phyloP scores from a whole-genome alignment of 2,888 invertebrate genomes.

The Pantelozetes paolii region DNA sequence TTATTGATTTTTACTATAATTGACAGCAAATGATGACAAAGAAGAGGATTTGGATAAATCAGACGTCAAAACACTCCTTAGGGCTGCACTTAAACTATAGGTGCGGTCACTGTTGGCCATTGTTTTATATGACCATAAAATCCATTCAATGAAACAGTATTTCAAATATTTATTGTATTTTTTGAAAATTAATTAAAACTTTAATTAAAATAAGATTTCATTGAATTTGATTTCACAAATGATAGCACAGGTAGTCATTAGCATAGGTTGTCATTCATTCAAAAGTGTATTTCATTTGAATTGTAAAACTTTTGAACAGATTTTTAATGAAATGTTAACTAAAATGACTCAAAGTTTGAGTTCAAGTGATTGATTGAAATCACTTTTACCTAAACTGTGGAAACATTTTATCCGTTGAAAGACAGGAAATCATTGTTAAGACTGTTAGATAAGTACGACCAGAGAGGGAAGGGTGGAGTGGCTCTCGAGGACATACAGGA shows the following conservation, averaged over 20 bases:
- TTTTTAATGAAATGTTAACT: too few species aligned
- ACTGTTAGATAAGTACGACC: slow-evolving; percentile 84
- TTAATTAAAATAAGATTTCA: too few species aligned
- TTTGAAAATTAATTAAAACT: too few species aligned
- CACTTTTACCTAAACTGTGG: too few species aligned
- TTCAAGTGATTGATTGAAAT: too few species aligned
- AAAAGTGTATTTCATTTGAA: too few species aligned
- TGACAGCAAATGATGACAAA: slow-evolving; percentile 4
- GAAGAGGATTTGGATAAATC: background rate
- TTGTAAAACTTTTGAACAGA: too few species aligned
- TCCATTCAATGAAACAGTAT: background rate
- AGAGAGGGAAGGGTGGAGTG: slow-evolving; percentile 90
- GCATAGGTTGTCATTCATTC: too few species aligned
- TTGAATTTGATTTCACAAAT: too few species aligned
- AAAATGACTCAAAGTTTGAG: too few species aligned
- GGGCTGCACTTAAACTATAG: slow-evolving; percentile 9
- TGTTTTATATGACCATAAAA: too few species aligned
- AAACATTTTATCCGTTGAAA: slow-evolving; percentile 86
- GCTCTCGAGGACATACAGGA: slow-evolving; percentile 92
- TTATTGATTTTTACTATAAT: background rate
- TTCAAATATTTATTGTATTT: background rate
- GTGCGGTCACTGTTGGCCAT: background rate
- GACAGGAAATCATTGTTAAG: slow-evolving; percentile 80
- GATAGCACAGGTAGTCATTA: too few species aligned
- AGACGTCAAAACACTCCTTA: slow-evolving; percentile 6